Percentiles rank a stretch among this genome's conserved stretches.
Evolutionary conservation across 1,140 invertebrate genomes (phyloP).

Genomic region (Sesamia nonagrioides): DNA sequence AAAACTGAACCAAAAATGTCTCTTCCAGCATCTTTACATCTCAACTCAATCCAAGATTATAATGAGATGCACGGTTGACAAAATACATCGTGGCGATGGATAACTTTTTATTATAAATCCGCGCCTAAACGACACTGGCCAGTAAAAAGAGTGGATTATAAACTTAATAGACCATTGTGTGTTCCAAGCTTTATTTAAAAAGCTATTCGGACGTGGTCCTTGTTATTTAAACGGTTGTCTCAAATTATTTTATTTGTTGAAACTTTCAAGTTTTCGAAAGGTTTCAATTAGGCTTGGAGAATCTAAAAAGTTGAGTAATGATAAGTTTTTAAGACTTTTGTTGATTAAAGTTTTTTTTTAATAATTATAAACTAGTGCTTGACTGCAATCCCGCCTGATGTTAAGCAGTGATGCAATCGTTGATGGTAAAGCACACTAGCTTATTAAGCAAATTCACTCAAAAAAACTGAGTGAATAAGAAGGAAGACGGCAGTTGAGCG

Average conservation of each 20-base stretch:
- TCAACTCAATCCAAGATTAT: conserved; percentile 52
- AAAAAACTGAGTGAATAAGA: too few relatives aligned
- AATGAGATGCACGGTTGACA: conserved; percentile 73
- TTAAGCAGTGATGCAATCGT: too few relatives aligned
- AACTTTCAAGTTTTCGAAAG: neutral
- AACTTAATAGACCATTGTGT: conserved; percentile 56
- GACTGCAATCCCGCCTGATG: too few relatives aligned
- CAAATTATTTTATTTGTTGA: conserved; percentile 17
- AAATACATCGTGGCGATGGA: conserved; percentile 59
- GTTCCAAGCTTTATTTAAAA: conserved; percentile 47
- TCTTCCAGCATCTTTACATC: conserved; percentile 45
- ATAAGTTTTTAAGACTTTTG: neutral
- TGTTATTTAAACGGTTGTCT: conserved; percentile 46
- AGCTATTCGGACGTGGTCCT: conserved; percentile 54
- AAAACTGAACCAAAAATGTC: neutral
- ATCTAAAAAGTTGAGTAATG: neutral
- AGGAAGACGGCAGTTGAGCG: too few relatives aligned
- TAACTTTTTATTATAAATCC: conserved; percentile 59
- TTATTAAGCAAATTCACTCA: too few relatives aligned
- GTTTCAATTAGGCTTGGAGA: conserved; percentile 5
- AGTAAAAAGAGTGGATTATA: conserved; percentile 60
- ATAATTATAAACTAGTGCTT: too few relatives aligned
- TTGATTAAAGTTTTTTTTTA: too few relatives aligned
- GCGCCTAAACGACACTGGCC: conserved; percentile 59
- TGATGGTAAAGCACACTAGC: too few relatives aligned